Conservation (phyloP, 2,888 invertebrate species). For the Stenolophus ochropezus region DNA sequence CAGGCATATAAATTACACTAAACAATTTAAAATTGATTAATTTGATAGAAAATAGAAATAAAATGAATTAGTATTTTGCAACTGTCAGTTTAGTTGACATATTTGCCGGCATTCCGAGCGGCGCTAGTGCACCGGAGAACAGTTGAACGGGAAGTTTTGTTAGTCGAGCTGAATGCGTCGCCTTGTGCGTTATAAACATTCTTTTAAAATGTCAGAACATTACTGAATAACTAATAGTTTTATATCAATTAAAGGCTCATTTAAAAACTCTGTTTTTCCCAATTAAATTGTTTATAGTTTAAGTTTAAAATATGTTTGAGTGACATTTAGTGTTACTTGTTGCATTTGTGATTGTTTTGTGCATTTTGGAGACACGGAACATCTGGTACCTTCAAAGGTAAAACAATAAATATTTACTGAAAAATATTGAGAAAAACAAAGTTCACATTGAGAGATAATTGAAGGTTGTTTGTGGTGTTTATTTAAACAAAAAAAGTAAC, state of each 20-base stretch:
- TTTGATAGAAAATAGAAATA: neutral
- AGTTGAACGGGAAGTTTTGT: constrained; percentile 20
- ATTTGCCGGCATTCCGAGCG: neutral
- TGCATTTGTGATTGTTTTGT: constrained; percentile 55
- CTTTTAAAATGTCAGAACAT: constrained; percentile 23
- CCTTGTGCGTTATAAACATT: constrained; percentile 10
- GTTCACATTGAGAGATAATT: neutral
- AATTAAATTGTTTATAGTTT: neutral
- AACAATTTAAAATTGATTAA: neutral
- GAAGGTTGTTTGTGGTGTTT: neutral
- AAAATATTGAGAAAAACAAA: neutral
- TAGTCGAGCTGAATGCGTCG: constrained; percentile 53
- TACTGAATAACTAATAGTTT: neutral
- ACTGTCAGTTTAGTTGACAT: constrained; percentile 4
- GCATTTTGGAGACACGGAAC: neutral
- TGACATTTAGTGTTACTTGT: constrained; percentile 51
- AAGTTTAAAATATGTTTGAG: constrained; percentile 46
- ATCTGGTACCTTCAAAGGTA: neutral
- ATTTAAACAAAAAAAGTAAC: neutral
- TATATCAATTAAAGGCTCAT: neutral
- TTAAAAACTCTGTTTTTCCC: neutral
- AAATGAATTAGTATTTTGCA: neutral
- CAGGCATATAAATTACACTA: neutral
- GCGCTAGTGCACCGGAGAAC: constrained; percentile 34
- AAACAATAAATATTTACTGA: neutral